phyloP scores from a whole-genome alignment of 2,113 vertebrate species.

The Catharus bicknelli region DNA sequence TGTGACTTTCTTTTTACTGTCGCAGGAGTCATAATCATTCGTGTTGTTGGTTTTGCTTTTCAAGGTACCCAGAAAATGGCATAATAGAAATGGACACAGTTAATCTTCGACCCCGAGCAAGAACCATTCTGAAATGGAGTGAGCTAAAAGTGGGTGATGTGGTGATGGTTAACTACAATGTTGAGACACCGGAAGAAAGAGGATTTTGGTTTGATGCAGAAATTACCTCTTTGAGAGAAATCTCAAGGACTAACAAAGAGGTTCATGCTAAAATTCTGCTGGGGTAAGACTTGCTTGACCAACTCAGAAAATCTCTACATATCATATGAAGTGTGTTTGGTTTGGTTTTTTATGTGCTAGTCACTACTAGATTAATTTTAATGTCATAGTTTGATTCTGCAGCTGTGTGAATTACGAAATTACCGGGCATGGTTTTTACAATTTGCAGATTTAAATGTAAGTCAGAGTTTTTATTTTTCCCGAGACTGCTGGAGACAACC shows the following conservation, averaged over 20 bases:
- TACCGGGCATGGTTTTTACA: not conserved
- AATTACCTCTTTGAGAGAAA: slow-evolving; percentile 85
- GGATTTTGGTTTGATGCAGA: slow-evolving; percentile 98
- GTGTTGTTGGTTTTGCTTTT: slow-evolving; percentile 54
- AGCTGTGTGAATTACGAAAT: not conserved
- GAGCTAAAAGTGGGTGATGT: slow-evolving; percentile 86
- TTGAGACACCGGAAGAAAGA: slow-evolving; percentile 92
- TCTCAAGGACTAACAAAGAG: slow-evolving; percentile 96
- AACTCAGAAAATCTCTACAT: slow-evolving; percentile 30
- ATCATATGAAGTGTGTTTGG: not conserved
- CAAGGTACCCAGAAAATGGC: slow-evolving; percentile 95
- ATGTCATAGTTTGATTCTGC: not conserved
- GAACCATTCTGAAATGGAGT: slow-evolving; percentile 87
- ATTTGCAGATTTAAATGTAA: not conserved
- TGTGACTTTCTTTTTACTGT: not conserved
- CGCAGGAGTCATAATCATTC: not conserved
- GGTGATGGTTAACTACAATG: slow-evolving; percentile 96
- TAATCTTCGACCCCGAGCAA: slow-evolving; percentile 89
- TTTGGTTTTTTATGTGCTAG: not conserved
- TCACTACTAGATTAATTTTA: not conserved
- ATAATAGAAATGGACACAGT: slow-evolving; percentile 83
- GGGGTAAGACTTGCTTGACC: slow-evolving; percentile 83
- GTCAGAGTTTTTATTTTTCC: not conserved
- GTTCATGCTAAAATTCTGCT: slow-evolving; percentile 92
- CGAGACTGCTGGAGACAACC: not conserved